These are phyloP conservation scores for Microtus californicus DNA, from an alignment of 2,797 vertebrate genomes.

Conservation along the genomic window DNA sequence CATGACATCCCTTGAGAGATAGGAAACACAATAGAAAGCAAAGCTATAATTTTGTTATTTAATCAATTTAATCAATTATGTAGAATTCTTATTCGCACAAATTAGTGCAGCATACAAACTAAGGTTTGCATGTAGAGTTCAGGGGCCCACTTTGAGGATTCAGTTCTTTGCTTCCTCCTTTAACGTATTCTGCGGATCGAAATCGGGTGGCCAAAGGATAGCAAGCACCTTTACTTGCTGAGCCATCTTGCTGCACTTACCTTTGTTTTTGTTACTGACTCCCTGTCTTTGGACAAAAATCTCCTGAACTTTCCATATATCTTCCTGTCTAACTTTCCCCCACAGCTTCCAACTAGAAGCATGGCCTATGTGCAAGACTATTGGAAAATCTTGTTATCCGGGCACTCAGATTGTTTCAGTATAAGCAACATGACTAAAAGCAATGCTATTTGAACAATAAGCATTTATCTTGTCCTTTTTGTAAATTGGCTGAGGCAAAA, in stretches of 20 bases:
- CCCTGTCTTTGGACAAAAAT: not conserved
- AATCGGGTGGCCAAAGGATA: not conserved
- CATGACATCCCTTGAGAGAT: constrained; percentile 2
- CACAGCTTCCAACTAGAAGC: not conserved
- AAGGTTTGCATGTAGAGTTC: not conserved
- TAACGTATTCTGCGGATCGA: not conserved
- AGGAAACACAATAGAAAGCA: not conserved
- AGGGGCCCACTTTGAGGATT: not conserved
- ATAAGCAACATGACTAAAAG: not conserved
- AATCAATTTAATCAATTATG: not conserved
- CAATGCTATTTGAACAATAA: not conserved
- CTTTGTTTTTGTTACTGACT: not conserved
- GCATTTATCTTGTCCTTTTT: not conserved
- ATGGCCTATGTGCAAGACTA: not conserved
- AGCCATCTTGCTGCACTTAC: not conserved
- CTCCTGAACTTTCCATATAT: not conserved
- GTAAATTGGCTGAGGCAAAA: not conserved
- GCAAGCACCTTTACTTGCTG: not conserved
- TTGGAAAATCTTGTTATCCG: not conserved
- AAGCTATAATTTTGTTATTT: not conserved
- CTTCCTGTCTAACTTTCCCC: not conserved
- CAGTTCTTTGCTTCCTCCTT: not conserved
- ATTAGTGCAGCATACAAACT: not conserved
- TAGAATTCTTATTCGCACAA: not conserved
- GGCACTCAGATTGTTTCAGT: not conserved